These are phyloP conservation scores for Cordilura impudica DNA, from an alignment of 2,888 invertebrate species.

Conservation along the genomic window DNA sequence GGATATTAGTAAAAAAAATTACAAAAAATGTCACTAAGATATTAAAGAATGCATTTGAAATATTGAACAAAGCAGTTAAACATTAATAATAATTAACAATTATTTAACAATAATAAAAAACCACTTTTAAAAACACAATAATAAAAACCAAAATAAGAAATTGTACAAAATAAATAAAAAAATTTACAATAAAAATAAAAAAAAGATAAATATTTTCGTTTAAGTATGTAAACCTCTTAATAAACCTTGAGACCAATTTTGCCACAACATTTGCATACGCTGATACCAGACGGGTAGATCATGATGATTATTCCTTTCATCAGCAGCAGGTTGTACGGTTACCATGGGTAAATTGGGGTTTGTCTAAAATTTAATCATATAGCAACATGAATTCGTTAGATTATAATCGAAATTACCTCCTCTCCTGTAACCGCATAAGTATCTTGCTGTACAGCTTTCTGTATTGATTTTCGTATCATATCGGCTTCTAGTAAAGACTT, in stretches of 20 bases:
- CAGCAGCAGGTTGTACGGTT: not conserved
- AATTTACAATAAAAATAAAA: too few relatives aligned
- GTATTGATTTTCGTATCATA: conserved; percentile 67
- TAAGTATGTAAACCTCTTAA: conserved; percentile 4
- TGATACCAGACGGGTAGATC: not conserved
- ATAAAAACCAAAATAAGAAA: not conserved
- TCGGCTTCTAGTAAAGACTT: conserved; percentile 68
- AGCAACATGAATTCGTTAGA: too few relatives aligned
- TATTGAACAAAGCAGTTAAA: not conserved
- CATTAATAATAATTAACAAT: not conserved
- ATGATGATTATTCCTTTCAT: not conserved
- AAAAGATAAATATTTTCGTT: not conserved
- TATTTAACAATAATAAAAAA: not conserved
- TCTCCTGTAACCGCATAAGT: conserved; percentile 66
- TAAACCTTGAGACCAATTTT: conserved; percentile 9
- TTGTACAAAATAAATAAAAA: conserved; percentile 11
- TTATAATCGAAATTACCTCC: conserved; percentile 60
- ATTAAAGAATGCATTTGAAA: not conserved
- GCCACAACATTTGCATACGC: conserved; percentile 9
- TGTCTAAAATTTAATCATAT: not conserved
- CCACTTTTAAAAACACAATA: not conserved
- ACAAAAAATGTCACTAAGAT: too few relatives aligned
- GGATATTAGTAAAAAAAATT: too few relatives aligned
- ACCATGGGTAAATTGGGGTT: not conserved
- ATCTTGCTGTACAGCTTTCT: conserved; percentile 68